These are phyloP conservation scores for Fistularia tabacaria DNA, from an alignment of 2,797 vertebrate species.

Conservation along the genomic window DNA sequence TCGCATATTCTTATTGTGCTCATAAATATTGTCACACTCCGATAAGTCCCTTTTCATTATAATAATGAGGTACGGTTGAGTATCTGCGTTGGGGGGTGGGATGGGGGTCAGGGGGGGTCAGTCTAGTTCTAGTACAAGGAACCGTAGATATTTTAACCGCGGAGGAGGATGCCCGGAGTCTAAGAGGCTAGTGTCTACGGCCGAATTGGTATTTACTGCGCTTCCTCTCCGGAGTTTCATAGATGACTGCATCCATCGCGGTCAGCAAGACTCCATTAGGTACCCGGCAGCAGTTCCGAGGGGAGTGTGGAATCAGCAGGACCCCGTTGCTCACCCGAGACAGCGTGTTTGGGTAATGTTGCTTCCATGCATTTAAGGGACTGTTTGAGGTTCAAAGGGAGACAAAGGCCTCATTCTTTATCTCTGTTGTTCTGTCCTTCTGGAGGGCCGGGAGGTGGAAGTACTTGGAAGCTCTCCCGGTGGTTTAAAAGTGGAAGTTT, in stretches of 20 bases:
- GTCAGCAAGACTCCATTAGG: conserved; percentile 28
- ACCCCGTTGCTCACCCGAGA: background rate
- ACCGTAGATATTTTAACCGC: background rate
- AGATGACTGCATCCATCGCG: conserved; percentile 32
- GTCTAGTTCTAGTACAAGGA: background rate
- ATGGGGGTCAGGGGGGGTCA: too few relatives aligned
- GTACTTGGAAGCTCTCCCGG: too few relatives aligned
- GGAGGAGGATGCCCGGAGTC: background rate
- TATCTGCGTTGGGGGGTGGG: background rate
- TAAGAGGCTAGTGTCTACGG: conserved; percentile 10
- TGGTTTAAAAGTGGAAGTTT: too few relatives aligned
- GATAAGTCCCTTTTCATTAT: conserved; percentile 1
- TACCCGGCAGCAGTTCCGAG: conserved; percentile 10
- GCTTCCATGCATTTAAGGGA: background rate
- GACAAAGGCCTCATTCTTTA: background rate
- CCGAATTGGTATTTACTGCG: conserved; percentile 2
- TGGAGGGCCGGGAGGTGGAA: too few relatives aligned
- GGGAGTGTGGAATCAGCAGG: conserved; percentile 28
- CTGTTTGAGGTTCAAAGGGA: background rate
- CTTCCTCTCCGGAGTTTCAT: conserved; percentile 27
- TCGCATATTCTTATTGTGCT: too few relatives aligned
- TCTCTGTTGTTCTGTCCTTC: background rate
- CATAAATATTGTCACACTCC: background rate
- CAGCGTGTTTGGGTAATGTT: background rate
- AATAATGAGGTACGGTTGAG: conserved; percentile 4